phyloP scores from a whole-genome alignment of 2,113 vertebrate species.

The Agapornis roseicollis region DNA sequence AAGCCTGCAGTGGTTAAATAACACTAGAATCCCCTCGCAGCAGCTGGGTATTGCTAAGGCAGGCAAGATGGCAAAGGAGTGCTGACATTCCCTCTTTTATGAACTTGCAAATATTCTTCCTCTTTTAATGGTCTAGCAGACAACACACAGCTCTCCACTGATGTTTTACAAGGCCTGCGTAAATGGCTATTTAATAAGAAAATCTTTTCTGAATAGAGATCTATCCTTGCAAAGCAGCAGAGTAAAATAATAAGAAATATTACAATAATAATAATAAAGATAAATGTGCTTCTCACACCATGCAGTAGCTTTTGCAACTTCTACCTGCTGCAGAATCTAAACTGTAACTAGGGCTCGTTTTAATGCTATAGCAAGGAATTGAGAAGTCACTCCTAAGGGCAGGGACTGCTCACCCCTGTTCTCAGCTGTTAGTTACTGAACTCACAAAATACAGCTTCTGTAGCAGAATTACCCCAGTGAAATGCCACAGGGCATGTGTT shows the following conservation, averaged over 20 bases:
- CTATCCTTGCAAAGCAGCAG: not conserved
- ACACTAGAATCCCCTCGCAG: rapidly evolving
- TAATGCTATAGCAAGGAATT: not conserved
- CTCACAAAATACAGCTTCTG: not conserved
- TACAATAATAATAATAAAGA: not conserved
- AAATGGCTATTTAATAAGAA: not conserved
- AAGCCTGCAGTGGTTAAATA: not conserved
- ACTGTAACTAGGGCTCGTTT: not conserved
- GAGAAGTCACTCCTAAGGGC: not conserved
- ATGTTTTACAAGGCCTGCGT: not conserved
- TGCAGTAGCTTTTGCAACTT: not conserved
- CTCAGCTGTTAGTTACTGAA: not conserved
- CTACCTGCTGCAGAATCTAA: not conserved
- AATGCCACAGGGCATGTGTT: not conserved
- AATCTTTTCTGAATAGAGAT: not conserved
- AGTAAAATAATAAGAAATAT: not conserved
- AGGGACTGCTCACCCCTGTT: not conserved
- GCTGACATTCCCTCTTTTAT: not conserved
- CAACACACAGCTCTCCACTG: not conserved
- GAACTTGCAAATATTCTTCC: rapidly evolving
- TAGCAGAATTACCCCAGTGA: not conserved
- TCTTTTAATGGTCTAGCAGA: not conserved
- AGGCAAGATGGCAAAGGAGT: not conserved
- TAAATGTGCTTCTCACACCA: not conserved
- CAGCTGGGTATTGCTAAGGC: not conserved